These are phyloP conservation scores for Pseudomyrmex gracilis DNA, from an alignment of 1,140 invertebrate species.

Conservation along the genomic window DNA sequence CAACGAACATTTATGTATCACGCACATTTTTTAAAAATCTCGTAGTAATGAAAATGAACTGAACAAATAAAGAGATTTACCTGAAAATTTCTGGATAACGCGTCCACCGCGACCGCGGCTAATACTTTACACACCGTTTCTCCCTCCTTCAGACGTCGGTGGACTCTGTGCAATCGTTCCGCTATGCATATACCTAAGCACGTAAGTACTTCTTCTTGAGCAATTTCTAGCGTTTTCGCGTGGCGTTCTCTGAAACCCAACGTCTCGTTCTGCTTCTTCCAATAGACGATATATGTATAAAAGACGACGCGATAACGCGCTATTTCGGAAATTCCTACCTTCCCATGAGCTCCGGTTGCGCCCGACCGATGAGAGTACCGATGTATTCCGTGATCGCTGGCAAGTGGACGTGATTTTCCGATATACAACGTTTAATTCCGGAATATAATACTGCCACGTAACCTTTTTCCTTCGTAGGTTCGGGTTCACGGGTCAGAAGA, in stretches of 20 bases:
- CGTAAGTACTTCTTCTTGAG: constrained; percentile 97
- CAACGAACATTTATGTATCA: neutral
- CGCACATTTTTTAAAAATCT: neutral
- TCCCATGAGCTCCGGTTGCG: constrained; percentile 95
- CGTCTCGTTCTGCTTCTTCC: neutral
- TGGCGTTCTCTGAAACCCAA: constrained; percentile 91
- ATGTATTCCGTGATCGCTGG: constrained; percentile 95
- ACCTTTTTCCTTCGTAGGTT: constrained; percentile 94
- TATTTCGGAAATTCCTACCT: constrained; percentile 83
- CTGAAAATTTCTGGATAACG: constrained; percentile 94
- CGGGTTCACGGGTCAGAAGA: constrained; percentile 93
- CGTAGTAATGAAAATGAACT: too few species aligned
- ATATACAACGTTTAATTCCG: constrained; percentile 93
- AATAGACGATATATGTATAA: constrained; percentile 10
- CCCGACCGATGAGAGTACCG: constrained; percentile 93
- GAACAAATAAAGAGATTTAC: constrained; percentile 68
- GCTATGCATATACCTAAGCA: constrained; percentile 97
- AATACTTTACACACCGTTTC: constrained; percentile 96
- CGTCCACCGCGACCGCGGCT: constrained; percentile 94
- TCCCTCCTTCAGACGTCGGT: constrained; percentile 94
- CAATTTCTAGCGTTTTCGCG: constrained; percentile 97
- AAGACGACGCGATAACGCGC: neutral
- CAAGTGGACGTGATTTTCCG: constrained; percentile 95
- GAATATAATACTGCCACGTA: constrained; percentile 94
- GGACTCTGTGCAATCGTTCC: constrained; percentile 94